Evolutionary conservation across 2,888 invertebrate genomes (phyloP), one percentile per base, ranked within the genome.

Genomic region (Acrobasis repandana): DNA sequence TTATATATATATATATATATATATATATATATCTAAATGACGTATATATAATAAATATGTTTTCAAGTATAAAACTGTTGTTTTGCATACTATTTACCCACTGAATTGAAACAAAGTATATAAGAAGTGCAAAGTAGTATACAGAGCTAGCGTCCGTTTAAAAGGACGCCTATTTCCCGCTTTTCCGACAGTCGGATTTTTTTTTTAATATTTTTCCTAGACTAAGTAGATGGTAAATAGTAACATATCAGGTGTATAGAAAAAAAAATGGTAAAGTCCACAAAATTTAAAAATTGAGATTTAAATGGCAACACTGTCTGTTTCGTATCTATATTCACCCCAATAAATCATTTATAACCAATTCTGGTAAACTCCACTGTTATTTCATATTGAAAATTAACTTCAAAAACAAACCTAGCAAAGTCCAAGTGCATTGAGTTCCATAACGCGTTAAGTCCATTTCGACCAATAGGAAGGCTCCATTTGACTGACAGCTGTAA

Each of bases 391-490:
- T 47, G 47, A 47, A 47, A 51, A 51, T 51, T 33, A 14, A 28
- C 28, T 28, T 51, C 36, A 36, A 9, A 36, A 36, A 36, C 36
- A 36, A 36, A 36, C 36, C 36, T 36, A 36, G 36, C 36, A 36
- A 36, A 36, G 36, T 36, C 36, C 36, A 36, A 36, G 36, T 36
- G 36, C 36, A 36, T 36, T 36, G 36, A 36, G 36, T 36, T 51
- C 33, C 51, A 20, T 51, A 16, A 16, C 9, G 51, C 51, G 51
- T 51, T 18, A 51, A 54, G 54, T 54, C 54, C 54, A 54, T 54
- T 54, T 54, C 54, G 54, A 54, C 54, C 54, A 54, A 54, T 54
- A 54, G 54, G 54, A 54, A 54, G 36, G 15, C 54, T 54, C 34
- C 54, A 54, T 54, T 54, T 33, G 54, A 15, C 34, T 28, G 54